Evolutionary conservation across 2,888 invertebrate genomes (phyloP), one percentile per base, ranked within the genome.

Genomic region (Oscheius onirici): DNA sequence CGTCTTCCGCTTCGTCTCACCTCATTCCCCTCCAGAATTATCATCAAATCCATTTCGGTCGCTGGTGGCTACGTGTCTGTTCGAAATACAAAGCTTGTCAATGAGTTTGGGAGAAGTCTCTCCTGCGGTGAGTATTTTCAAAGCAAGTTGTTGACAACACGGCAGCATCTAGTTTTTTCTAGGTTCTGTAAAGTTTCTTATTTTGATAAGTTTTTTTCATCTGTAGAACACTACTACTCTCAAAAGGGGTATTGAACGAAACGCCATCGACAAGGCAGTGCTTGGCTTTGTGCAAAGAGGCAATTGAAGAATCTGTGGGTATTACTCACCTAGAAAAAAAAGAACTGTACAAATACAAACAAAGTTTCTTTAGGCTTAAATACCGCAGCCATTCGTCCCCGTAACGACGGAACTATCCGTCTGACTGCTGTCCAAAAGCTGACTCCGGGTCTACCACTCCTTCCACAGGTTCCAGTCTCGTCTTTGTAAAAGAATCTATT

Each of bases 351-450:
- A 1, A n/a, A 11, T 6, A 8, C 24, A 11, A 24, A 3, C 24
- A 17, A 17, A 20, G 17, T 51, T 69, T 57, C 40, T n/a, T n/a
- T n/a, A 69, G 69, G 69, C 22, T 10, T 46, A 3, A 69, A 69
- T 49, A 46, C 49, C 6, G 44, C 57, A 3, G 58, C 58, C 0
- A 69, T 69, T 11, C 20, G 34, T 24, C 69, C 69, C 1, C 43
- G 22, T 1, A 28, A 40, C 20, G 69, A 58, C 24, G 69, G 69
- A 8, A 40, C 49, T 10, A 49, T 58, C 26, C 46, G 69, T 10
- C 58, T 69, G 34, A 69, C 69, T 3, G 69, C 69, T 26, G 40
- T 69, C 6, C 69, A 69, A 20, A 57, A 57, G 20, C 20, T 69
- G 17, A 20, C 15, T 3, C 26, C 44, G 11, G 41, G 43, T 0